Base-by-base conservation (phyloP, 2,888 invertebrate species). In the Acronicta leporina region DNA sequence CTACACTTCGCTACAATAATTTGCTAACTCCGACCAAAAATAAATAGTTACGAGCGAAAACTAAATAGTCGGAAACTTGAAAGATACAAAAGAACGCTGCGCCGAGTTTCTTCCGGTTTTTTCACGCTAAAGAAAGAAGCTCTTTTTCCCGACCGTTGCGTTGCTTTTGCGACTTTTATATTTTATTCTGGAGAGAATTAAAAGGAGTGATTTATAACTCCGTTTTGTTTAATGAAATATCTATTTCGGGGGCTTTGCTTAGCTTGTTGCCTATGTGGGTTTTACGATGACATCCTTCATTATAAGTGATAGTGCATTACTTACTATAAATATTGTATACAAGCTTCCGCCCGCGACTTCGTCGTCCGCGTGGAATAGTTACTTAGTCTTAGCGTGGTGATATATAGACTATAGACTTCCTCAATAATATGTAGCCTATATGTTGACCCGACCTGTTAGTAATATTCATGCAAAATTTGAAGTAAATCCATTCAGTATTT, bases 51-150 rank as follows among this genome's bases (percentile, higher is more conserved):
- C 60, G 40, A 63, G 58, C 46, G 45, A 0, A 52, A 77, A 68
- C 75, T 75, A 72, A 76, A 75, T 72, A 75, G 68, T 63, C 58
- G 60, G 66, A 58, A 75, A 68, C 66, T 67, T 55, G 53, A 50
- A 61, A 59, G 55, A 63, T 61, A 75, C 42, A 77, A 77, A 68
- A 63, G 63, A 58, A 41, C 48, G 60, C 48, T 58, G 45, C 59
- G 62, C 49, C 53, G 51, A 69, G 57, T 78, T 69, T 47, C 67
- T 63, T 66, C 63, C 67, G 57, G 58, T 52, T 78, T 68, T 74
- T 65, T 72, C 68, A 62, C 46, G 38, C 48, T 30, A 51, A 75
- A 67, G 66, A 73, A 78, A 72, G 55, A 69, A 65, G 48, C 50
- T 57, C 53, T 68, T 77, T n/a, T 75, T 75, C 69, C 63, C 76